Base-by-base conservation (phyloP, 2,888 invertebrate species). In the Brachyptera risi region DNA sequence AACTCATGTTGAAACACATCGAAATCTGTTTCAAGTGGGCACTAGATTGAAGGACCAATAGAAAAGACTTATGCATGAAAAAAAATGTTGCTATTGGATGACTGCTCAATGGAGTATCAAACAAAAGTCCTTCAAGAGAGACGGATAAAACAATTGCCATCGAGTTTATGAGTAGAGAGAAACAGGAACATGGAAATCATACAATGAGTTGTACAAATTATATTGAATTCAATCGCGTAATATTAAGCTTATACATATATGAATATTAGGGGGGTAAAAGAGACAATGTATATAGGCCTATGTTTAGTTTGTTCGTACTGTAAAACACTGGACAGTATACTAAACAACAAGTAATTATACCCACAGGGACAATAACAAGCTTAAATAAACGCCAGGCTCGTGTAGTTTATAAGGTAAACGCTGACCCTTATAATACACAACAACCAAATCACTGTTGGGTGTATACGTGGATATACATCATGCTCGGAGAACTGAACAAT, bases 351-450 rank as follows among this genome's bases (percentile, higher is more conserved):
- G 37, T 54, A 54, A 54, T 54, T 21, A 37, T 23, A 54, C 54
- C 54, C 54, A 37, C 21, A 54, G 54, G 54, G 54, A 54, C 54
- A 54, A 54, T 54, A 54, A 54, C 54, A 35, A 19, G 35, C 3
- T 54, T 17, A 54, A 54, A 54, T 54, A 54, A 37, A 35, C 35
- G 31, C 21, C 37, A 31, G 21, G n/a, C 23, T 54, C 21, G 3
- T 23, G 11, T 54, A 54, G 37, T 37, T 54, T 54, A 54, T 15
- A 54, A 21, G 19, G 17, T 54, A 35, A 54, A 37, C 35, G 35
- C 35, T 54, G 54, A 54, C 54, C 54, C 23, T 19, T 31, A 17
- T 35, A 54, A 35, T 35, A 54, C 3, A 35, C 35, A 2, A 19
- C 47, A 37, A 37, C 35, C 54, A 54, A 54, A 54, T 54, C 54